phyloP scores from a whole-genome alignment of 2,797 vertebrate species.

The Echeneis naucrates region DNA sequence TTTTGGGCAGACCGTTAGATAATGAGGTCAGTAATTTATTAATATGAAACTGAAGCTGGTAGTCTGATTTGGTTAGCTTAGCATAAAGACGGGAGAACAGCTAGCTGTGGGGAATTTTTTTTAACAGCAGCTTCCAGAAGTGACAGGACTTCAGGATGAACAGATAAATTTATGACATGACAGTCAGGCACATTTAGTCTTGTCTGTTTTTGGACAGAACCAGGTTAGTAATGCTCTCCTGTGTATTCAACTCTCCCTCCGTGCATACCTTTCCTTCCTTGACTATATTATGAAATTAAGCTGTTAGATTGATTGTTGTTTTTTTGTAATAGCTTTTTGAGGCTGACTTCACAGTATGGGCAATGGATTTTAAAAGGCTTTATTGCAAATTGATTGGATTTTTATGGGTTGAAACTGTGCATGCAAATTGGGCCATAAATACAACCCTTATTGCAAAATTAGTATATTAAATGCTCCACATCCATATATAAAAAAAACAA shows the following conservation, averaged over 20 bases:
- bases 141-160: not conserved
- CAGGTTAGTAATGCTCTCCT: no score
- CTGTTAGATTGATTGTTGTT: not conserved
- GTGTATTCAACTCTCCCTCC: no score
- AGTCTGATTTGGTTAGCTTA: not conserved
- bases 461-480: not conserved
- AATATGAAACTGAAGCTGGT: not conserved
- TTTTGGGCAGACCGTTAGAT: not conserved
- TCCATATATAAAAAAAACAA: no score
- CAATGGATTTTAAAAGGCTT: constrained; percentile 4
- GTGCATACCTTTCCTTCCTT: not conserved
- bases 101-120: no score
- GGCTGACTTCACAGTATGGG: not conserved
- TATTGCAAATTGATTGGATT: constrained; percentile 17
- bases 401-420: constrained; percentile 2
- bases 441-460: not conserved
- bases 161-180: not conserved
- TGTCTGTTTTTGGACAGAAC: no score
- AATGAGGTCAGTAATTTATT: not conserved
- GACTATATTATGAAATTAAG: not conserved
- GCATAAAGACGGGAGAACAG: not conserved
- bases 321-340: constrained; percentile 13
- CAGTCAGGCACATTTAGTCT: no score
- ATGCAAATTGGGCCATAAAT: constrained; percentile 20
- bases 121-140: not conserved